Evolutionary conservation across 1,140 invertebrate genomes (phyloP), one percentile per base, ranked within the genome.

Genomic region (Calephelis nemesis): DNA sequence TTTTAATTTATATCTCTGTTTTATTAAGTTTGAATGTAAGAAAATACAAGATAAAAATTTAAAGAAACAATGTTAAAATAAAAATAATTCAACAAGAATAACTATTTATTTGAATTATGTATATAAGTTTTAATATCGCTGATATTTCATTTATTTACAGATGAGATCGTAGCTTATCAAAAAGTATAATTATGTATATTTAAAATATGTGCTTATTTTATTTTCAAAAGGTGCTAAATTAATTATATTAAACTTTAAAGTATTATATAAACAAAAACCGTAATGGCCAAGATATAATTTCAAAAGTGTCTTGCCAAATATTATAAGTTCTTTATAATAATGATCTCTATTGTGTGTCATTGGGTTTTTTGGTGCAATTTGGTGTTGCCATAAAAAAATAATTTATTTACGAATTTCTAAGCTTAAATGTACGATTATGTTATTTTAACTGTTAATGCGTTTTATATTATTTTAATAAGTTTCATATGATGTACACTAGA

Each of bases 301-400:
- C 11, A 65, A 65, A 13, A 39, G 12, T 52, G 11, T 19, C 40
- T 64, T 64, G 42, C 45, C 63, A 49, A 47, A 49, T 54, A 66
- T 15, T 66, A 54, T 66, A 66, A 42, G 12, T 63, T 68, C 15
- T 62, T 47, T 63, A 11, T 68, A 50, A 48, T 60, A 40, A 68
- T 68, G 62, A 68, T 68, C 67, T 68, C 67, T 63, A 50, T 62
- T 47, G 47, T 49, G 67, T 68, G 67, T 68, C 67, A 68, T 68
- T 63, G 62, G 67, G 62, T 63, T 47, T 63, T 68, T 63, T 47
- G 63, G 67, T 68, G 67, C 67, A 68, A 68, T 68, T 68, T 62
- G 67, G 62, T 68, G 67, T 63, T 68, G 67, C 67, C 67, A 68
- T 68, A 68, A 40, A 30, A 30, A 60, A 60, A 60, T 60, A 60